Evolutionary conservation across 2,113 vertebrate species (phyloP).

Genomic region (Heliornis fulica): DNA sequence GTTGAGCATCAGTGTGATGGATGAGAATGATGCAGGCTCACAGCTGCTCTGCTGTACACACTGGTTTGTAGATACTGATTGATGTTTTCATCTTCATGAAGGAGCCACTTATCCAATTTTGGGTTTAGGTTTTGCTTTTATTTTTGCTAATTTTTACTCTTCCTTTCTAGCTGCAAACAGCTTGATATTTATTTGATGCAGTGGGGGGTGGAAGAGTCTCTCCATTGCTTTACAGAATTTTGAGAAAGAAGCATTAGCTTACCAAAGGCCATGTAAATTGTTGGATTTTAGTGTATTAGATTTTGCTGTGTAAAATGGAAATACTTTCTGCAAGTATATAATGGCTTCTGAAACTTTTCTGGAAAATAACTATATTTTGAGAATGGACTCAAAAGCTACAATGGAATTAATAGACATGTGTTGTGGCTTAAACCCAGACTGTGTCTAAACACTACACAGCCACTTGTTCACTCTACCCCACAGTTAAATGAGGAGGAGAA

Average conservation of each 20-base stretch:
- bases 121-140: neutral
- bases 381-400: neutral
- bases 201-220: neutral
- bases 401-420: neutral
- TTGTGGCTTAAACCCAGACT: too few relatives aligned
- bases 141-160: neutral
- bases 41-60: neutral
- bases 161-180: neutral
- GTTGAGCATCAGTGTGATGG: neutral
- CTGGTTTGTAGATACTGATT: neutral
- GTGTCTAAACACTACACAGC: too few relatives aligned
- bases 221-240: neutral
- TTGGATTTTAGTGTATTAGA: neutral
- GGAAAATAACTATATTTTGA: neutral
- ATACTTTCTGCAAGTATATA: neutral
- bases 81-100: conserved; percentile 12
- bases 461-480: too few relatives aligned
- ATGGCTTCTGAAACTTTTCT: neutral
- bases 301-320: neutral
- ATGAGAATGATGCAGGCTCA: neutral
- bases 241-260: neutral
- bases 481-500: too few relatives aligned
- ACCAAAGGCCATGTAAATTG: neutral
- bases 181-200: neutral
- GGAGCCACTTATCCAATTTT: neutral